Base-by-base conservation (phyloP, 1,140 invertebrate species). In the Drosophila orena region DNA sequence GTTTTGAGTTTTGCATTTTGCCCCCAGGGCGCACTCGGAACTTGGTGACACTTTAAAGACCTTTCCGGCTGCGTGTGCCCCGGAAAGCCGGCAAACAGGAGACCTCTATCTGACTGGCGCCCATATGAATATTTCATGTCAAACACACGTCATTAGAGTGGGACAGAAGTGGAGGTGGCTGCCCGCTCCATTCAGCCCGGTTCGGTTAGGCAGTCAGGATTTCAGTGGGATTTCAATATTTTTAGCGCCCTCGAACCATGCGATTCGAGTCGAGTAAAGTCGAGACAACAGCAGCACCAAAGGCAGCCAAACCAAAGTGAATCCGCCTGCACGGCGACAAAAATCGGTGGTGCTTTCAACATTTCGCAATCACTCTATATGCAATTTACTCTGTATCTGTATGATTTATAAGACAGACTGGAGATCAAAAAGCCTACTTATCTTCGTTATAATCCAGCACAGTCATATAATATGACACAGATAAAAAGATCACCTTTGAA, bases 1-100 rank as follows among this genome's bases (percentile, higher is more conserved):
- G 74, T 86, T 78, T 69, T 55, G 69, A n/a, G 77, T 80, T 89
- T 79, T 77, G 78, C 74, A 77, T 86, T 78, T 69, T 55, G 69
- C 56, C 77, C 62, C 17, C 43, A 40, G 52, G 40, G 54, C 55
- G 34, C 57, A 12, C 78, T 42, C 44, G 47, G 60, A 83, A 88
- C 84, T 89, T 88, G 86, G 85, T 79, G 84, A 89, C 84, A 88
- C 84, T 88, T 88, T 88, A 88, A 88, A 88, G 83, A 83, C 52
- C 70, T 69, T 42, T 60, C 56, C 61, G 40, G 30, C 56, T 68
- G 66, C 49, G 47, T 54, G 47, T 46, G 22, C 42, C 37, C 52
- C 37, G 42, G 43, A 58, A 43, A 49, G 17, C 53, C 14, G 65
- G 40, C 56, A 70, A 55, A 68, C 70, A 62, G 42, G 37, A 72